These are phyloP conservation scores for Tyrannus savana DNA, from an alignment of 2,113 vertebrate species.

Conservation along the genomic window DNA sequence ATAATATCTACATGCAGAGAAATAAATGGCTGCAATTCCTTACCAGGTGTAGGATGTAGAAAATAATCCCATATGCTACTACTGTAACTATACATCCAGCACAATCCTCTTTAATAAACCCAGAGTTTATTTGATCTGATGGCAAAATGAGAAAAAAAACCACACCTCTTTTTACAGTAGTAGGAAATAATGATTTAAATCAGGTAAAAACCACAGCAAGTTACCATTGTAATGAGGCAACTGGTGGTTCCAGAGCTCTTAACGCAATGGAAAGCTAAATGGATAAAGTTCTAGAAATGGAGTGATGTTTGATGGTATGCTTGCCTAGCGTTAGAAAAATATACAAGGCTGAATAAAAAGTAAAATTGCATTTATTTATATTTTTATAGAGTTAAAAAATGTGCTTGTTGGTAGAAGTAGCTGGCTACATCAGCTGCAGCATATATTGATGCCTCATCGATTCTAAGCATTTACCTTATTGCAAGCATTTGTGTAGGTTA, in stretches of 20 bases:
- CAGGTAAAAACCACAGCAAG: background rate
- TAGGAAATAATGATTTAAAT: background rate
- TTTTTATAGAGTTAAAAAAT: background rate
- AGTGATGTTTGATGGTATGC: background rate
- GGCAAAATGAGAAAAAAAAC: background rate
- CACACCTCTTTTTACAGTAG: background rate
- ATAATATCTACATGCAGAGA: background rate
- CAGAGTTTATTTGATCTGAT: background rate
- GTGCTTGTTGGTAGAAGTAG: background rate
- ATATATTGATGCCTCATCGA: background rate
- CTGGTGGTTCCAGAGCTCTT: background rate
- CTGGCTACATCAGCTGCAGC: background rate
- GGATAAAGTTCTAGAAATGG: background rate
- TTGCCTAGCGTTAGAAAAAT: background rate
- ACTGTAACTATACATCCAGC: background rate
- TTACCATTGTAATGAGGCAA: background rate
- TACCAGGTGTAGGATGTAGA: background rate
- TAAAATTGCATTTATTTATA: background rate
- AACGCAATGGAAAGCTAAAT: background rate
- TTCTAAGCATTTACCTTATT: constrained; percentile 46
- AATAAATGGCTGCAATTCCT: background rate
- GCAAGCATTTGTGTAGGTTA: constrained; percentile 53
- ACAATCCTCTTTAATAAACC: background rate
- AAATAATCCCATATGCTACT: background rate
- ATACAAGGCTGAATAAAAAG: background rate